phyloP scores from a whole-genome alignment of 2,888 invertebrate genomes.

The Pristionchus japonicus region DNA sequence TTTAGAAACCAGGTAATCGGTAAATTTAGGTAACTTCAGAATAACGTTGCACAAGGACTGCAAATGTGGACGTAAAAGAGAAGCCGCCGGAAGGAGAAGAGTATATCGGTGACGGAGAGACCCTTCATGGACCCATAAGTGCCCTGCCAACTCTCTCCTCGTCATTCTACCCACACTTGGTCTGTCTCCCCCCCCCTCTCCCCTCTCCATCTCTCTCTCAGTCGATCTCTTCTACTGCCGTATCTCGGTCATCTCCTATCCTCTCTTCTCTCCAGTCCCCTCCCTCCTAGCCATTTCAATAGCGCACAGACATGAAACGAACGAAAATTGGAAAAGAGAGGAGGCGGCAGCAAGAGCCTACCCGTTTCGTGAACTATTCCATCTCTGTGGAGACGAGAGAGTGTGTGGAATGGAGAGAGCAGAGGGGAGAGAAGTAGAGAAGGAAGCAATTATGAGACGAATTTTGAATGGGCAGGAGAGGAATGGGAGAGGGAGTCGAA shows the following conservation, averaged over 20 bases:
- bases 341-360: not conserved
- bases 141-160: not conserved
- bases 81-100: too few relatives aligned
- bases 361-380: not conserved
- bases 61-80: too few relatives aligned
- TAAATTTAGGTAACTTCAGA: too few relatives aligned
- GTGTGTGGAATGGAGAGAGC: not conserved
- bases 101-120: not conserved
- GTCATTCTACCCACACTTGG: not conserved
- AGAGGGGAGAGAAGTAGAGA: not conserved
- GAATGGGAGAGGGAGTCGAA: not conserved
- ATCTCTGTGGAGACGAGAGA: not conserved
- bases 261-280: not conserved
- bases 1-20: too few relatives aligned
- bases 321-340: constrained; percentile 26
- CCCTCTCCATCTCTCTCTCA: not conserved
- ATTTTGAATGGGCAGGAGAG: constrained; percentile 31
- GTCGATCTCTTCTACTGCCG: not conserved
- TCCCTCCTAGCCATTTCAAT: constrained; percentile 11
- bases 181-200: not conserved
- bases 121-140: not conserved
- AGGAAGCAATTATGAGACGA: constrained; percentile 34
- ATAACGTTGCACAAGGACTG: too few relatives aligned
- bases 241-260: constrained; percentile 5
- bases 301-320: constrained; percentile 37